Evolutionary conservation across 2,888 invertebrate genomes (phyloP).

Genomic region (Heliconius ethilla): DNA sequence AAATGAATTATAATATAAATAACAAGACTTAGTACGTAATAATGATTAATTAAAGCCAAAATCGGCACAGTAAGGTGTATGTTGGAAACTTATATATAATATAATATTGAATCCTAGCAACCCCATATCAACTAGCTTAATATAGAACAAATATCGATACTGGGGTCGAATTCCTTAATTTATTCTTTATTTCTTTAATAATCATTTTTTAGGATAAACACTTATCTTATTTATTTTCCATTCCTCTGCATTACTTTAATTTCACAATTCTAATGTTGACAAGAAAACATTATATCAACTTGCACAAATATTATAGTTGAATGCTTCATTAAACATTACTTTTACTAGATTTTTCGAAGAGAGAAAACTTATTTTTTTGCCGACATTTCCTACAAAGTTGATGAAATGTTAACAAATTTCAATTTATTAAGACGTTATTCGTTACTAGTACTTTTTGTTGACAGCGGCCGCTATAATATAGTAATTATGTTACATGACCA

Average conservation of each 20-base stretch:
- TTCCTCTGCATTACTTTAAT: background rate
- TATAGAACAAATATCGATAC: constrained; percentile 1
- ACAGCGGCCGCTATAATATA: background rate
- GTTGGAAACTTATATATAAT: background rate
- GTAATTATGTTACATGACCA: background rate
- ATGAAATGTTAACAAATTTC: background rate
- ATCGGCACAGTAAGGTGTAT: background rate
- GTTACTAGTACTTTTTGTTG: background rate
- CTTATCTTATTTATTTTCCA: background rate
- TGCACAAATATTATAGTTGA: constrained; percentile 1
- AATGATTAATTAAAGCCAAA: background rate
- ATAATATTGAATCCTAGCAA: constrained; percentile 1
- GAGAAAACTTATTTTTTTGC: background rate
- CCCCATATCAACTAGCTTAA: constrained; percentile 22
- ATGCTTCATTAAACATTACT: background rate
- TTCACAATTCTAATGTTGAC: background rate
- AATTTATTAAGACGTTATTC: background rate
- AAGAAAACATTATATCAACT: background rate
- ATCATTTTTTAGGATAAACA: background rate
- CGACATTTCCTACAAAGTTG: background rate
- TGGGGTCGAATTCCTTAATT: background rate
- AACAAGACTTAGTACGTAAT: constrained; percentile 6
- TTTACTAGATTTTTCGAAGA: background rate
- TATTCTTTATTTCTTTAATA: background rate
- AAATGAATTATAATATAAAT: background rate